A percentile compares a stretch with the other conserved stretches of the same genome.
phyloP scores from a whole-genome alignment of 2,113 vertebrate species.

The Ochotona princeps region DNA sequence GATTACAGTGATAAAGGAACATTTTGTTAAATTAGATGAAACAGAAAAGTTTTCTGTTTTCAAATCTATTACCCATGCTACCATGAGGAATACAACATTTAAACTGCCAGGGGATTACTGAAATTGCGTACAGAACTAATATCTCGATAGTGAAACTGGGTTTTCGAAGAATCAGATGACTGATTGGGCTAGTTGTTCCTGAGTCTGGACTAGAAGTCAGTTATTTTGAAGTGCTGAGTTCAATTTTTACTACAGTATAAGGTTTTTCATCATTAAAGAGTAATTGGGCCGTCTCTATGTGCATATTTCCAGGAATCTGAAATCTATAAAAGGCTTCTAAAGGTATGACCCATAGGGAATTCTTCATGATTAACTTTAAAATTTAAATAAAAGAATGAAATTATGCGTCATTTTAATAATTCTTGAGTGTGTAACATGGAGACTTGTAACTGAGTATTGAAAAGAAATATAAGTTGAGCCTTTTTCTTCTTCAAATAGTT shows the following conservation, averaged over 20 bases:
- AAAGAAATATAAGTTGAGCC: slow-evolving; percentile 9
- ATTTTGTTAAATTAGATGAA: background rate
- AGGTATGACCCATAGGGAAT: no score
- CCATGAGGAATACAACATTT: background rate
- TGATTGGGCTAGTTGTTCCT: background rate
- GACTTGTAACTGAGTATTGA: background rate
- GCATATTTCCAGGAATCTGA: background rate
- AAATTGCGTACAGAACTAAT: background rate
- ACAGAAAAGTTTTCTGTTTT: background rate
- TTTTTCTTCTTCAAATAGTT: background rate
- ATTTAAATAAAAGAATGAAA: background rate
- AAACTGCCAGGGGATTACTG: background rate
- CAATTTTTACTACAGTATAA: background rate
- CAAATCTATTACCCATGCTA: background rate
- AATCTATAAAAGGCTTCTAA: background rate
- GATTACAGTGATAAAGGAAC: background rate
- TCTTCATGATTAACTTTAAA: background rate
- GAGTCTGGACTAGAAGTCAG: background rate
- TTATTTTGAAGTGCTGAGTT: background rate
- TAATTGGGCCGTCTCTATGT: background rate
- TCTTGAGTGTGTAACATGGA: background rate
- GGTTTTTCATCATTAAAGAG: background rate
- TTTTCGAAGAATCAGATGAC: background rate
- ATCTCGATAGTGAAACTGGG: background rate
- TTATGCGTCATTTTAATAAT: background rate